These are phyloP conservation scores for Phorcus lineatus DNA, from an alignment of 2,888 invertebrate species.

Conservation along the genomic window DNA sequence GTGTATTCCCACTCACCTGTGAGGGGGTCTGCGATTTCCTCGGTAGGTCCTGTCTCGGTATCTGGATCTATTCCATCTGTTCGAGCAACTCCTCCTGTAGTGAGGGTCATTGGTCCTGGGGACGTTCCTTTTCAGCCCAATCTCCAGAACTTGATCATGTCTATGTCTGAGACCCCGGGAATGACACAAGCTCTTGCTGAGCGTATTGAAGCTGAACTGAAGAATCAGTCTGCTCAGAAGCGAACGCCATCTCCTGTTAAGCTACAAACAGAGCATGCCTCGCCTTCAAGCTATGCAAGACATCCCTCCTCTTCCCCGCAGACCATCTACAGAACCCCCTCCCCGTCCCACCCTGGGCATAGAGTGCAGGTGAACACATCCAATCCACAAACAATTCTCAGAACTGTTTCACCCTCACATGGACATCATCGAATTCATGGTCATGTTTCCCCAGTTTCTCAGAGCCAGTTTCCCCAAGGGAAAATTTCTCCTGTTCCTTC, in stretches of 20 bases:
- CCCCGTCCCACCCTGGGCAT: neutral
- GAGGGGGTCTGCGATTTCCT: neutral
- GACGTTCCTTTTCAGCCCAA: neutral
- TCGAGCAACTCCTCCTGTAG: neutral
- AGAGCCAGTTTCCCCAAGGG: neutral
- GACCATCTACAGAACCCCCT: neutral
- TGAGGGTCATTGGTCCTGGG: neutral
- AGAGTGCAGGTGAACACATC: neutral
- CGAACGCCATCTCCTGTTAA: neutral
- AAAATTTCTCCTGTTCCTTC: neutral
- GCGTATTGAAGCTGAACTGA: neutral
- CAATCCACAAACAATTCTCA: neutral
- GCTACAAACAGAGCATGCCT: neutral
- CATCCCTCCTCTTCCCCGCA: conserved; percentile 4
- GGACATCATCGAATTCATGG: neutral
- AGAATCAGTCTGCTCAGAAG: neutral
- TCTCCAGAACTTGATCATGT: neutral
- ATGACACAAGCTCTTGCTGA: neutral
- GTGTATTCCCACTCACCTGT: conserved; percentile 10
- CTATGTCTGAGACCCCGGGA: neutral
- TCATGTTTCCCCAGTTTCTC: conserved; percentile 1
- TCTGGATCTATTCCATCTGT: conserved; percentile 19
- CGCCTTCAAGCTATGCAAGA: neutral
- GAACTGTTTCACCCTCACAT: conserved; percentile 2
- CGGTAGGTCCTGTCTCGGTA: neutral